phyloP scores from a whole-genome alignment of 2,888 invertebrate species.

The Cryptosula pallasiana region DNA sequence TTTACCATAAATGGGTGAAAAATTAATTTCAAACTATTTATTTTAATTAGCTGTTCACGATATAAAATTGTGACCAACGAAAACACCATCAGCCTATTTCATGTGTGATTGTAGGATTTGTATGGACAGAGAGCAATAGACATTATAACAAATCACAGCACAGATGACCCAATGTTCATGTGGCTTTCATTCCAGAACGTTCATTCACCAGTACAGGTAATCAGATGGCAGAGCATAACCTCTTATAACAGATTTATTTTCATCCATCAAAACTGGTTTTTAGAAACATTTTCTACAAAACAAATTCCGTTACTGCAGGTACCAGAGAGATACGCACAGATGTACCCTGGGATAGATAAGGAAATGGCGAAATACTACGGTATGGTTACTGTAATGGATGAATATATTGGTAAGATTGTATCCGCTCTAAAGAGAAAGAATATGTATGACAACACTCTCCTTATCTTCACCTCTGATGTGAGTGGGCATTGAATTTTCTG shows the following conservation, averaged over 20 bases:
- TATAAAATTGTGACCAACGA: no score
- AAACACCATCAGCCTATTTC: no score
- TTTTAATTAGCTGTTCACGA: no score
- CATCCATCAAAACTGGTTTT: no score
- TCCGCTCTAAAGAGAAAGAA: not conserved
- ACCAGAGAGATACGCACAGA: not conserved
- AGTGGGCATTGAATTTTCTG: no score
- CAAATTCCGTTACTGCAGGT: no score
- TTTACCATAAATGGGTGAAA: no score
- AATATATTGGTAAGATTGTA: constrained; percentile 2
- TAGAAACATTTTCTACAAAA: no score
- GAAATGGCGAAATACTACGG: not conserved
- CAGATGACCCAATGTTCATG: not conserved
- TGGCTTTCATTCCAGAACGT: constrained; percentile 21
- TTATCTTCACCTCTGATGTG: not conserved
- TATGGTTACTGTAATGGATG: not conserved
- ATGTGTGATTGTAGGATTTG: not conserved
- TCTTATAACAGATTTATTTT: no score
- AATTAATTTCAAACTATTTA: no score
- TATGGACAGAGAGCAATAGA: not conserved
- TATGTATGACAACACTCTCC: constrained; percentile 17
- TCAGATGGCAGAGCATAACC: no score
- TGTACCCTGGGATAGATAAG: not conserved
- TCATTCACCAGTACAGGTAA: constrained; percentile 9
- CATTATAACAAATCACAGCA: not conserved